Evolutionary conservation across 2,888 invertebrate species (phyloP), one percentile per base, ranked within the genome.

Genomic region (Aphidius colemani): DNA sequence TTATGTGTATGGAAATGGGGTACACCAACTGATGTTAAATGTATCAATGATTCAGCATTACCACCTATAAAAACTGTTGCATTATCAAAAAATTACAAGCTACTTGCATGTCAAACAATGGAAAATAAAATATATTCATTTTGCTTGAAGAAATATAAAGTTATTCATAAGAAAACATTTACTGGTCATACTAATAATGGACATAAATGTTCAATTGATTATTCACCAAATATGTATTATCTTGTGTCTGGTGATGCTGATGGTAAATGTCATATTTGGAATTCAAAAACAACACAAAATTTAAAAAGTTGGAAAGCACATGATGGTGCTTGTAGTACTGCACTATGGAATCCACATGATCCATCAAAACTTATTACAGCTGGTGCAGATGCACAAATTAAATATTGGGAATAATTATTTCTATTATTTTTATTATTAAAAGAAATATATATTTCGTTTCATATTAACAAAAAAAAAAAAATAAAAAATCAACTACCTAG

Each of bases 1-100:
- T 86, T 99, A 72, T 85, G 99, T 59, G 97, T 99, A 56, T 99
- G 99, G 99, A 99, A 99, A 86, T 99, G 99, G 98, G 95, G 95
- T 79, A 95, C 95, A 75, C 95, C 95, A 0, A 99, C 99, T 1
- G 99, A 99, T 83, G 99, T 99, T 93, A 99, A 99, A 82, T 97
- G 99, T 83, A 98, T 99, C 70, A 98, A 99, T 1, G 99, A 99
- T 84, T 98, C 99, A 0, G 91, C 95, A 0, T 97, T 99, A 96
- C 99, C 99, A 84, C 98, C 98, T 6, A 95, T 99, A 90, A 99
- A 99, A 0, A 92, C 96, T 0, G 98, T 98, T 0, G 94, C 96
- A 0, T 87, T 92, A 7, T 92, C 98, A 0, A 98, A 97, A 1
- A 98, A 98, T 85, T 94, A 95, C 78, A 98, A 98, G 84, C 99